phyloP scores from a whole-genome alignment of 2,888 invertebrate species.

The Glaucopsyche alexis region DNA sequence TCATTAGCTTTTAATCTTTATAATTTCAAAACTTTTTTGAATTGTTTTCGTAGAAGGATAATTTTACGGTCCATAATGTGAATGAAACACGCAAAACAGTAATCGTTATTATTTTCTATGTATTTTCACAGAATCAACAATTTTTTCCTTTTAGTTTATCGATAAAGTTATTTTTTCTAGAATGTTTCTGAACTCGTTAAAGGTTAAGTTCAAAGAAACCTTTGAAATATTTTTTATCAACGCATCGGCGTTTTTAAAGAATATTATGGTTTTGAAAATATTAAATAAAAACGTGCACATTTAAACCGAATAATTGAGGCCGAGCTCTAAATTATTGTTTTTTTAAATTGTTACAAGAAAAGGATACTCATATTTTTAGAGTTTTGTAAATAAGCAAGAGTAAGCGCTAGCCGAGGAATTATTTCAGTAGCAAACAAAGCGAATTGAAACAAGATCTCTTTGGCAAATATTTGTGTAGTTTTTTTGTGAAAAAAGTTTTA shows the following conservation, averaged over 20 bases:
- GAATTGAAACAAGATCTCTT: constrained; percentile 28
- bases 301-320: not conserved
- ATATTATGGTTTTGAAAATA: no score
- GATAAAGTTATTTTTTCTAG: constrained; percentile 11
- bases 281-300: not conserved
- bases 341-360: not conserved
- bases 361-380: not conserved
- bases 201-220: not conserved
- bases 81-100: constrained; percentile 12
- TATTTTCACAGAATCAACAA: constrained; percentile 20
- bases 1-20: not conserved
- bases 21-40: constrained; percentile 14
- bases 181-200: not conserved
- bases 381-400: no score
- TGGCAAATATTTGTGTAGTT: constrained; percentile 20
- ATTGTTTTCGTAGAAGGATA: constrained; percentile 18
- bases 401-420: not conserved
- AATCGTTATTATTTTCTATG: constrained; percentile 6
- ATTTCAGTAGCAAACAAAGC: not conserved
- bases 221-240: not conserved
- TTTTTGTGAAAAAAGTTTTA: constrained; percentile 25
- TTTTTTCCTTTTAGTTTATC: not conserved
- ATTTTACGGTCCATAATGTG: constrained; percentile 24
- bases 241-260: not conserved
- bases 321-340: not conserved